phyloP scores from a whole-genome alignment of 2,113 vertebrate species.

The Anhinga anhinga region DNA sequence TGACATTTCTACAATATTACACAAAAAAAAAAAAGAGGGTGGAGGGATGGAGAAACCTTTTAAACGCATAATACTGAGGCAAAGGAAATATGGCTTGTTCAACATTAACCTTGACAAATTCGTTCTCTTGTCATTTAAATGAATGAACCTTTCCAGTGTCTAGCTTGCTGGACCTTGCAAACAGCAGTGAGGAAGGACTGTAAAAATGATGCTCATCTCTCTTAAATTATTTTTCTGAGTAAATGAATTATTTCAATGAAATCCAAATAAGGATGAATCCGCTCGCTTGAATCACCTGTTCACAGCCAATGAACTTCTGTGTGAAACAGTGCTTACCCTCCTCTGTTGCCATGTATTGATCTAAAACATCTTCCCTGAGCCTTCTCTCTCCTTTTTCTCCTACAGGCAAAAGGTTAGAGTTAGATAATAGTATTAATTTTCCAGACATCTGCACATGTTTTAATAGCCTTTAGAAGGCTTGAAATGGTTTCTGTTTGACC shows the following conservation, averaged over 20 bases:
- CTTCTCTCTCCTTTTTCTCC: constrained; percentile 67
- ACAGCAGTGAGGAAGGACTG: constrained; percentile 19
- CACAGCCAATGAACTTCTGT: constrained; percentile 7
- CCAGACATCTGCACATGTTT: constrained; percentile 81
- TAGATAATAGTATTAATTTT: constrained; percentile 83
- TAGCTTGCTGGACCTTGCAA: constrained; percentile 33
- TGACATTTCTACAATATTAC: constrained; percentile 13
- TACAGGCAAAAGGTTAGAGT: constrained; percentile 75
- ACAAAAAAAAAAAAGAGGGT: too few species aligned
- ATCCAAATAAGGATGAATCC: constrained; percentile 42
- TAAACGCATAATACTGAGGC: constrained; percentile 27
- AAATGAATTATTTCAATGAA: constrained; percentile 38
- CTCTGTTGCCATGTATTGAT: constrained; percentile 70
- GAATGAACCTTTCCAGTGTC: constrained; percentile 15
- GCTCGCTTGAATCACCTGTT: background rate
- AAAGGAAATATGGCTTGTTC: constrained; percentile 33
- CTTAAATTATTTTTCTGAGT: constrained; percentile 44
- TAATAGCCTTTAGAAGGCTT: constrained; percentile 78
- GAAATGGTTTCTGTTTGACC: constrained; percentile 73
- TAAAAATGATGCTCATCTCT: constrained; percentile 20
- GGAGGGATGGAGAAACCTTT: background rate
- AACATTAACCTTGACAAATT: constrained; percentile 62
- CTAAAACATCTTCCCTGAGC: constrained; percentile 63
- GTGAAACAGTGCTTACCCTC: constrained; percentile 48
- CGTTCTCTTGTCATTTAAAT: constrained; percentile 23